Base-by-base conservation (phyloP, 2,113 vertebrate genomes). In the Nibea coibor region DNA sequence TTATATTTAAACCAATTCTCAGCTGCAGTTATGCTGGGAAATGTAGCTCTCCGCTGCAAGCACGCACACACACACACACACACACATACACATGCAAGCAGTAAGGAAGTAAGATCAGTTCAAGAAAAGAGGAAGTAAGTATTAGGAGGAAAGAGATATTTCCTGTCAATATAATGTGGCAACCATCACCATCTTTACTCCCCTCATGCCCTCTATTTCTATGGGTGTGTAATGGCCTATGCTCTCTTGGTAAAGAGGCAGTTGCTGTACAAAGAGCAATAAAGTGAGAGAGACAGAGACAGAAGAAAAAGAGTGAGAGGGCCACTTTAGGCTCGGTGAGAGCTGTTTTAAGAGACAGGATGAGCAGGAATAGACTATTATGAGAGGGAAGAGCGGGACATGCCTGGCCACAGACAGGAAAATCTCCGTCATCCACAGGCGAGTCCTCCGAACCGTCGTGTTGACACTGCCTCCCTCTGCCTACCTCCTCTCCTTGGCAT, bases 91-190 rank as follows among this genome's bases (percentile, higher is more conserved):
- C 10, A 24, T 35, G 65, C 1, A 2, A 89, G 63, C 77, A 86
- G 87, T 82, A 86, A 88, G 89, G 86, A 91, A 81, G 72, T 90
- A 12, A 84, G 76, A 78, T 92, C 43, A 28, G 54, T 75, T 88
- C 11, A 12, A 81, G 67, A 89, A 87, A 91, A 92, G 85, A 89
- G 90, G 93, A 94, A 93, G 87, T 87, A 58, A 87, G 58, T 75
- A 72, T 19, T 42, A 22, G 64, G 64, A 87, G 84, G 87, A 78
- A 88, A 87, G 72, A 88, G 72, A 54, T 12, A 58, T 77, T 91
- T 93, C 91, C 89, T 93, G 92, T 88, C 76, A 45, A 80, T 62
- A 39, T 35, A 19, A 15, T 90, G 78, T 81, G 43, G 62, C 50
- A 83, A 83, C n/a, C 39, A 58, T 71, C 28, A 53, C 19, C 10